These are phyloP conservation scores for Antennarius maculatus DNA, from an alignment of 2,797 vertebrate species.

Conservation along the genomic window DNA sequence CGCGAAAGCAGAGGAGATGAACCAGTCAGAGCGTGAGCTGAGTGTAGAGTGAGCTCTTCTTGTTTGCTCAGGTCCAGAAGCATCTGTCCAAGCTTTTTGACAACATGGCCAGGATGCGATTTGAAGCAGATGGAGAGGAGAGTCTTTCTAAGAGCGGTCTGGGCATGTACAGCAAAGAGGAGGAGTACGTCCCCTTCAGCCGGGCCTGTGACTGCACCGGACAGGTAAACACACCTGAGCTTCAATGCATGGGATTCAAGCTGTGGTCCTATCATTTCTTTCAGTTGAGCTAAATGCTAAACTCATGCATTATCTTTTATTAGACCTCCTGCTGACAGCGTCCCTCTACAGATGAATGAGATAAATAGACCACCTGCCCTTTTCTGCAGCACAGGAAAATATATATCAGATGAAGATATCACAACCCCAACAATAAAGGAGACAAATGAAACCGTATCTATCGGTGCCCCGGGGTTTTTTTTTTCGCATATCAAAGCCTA, in stretches of 20 bases:
- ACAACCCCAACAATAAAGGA: constrained; percentile 38
- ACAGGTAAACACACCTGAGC: constrained; percentile 80
- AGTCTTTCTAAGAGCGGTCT: constrained; percentile 81
- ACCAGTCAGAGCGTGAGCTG: constrained; percentile 20
- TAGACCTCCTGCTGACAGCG: constrained; percentile 12
- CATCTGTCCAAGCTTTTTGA: constrained; percentile 97
- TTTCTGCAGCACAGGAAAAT: constrained; percentile 26
- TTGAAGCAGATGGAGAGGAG: constrained; percentile 82
- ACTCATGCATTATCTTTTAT: constrained; percentile 27
- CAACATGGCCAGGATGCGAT: constrained; percentile 90
- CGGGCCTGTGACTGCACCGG: constrained; percentile 90
- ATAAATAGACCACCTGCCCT: constrained; percentile 13
- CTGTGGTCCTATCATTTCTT: background rate
- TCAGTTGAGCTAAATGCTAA: constrained; percentile 7
- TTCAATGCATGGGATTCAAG: constrained; percentile 11
- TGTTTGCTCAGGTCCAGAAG: constrained; percentile 86
- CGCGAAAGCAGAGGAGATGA: constrained; percentile 12
- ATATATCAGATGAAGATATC: constrained; percentile 48
- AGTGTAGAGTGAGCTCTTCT: constrained; percentile 32
- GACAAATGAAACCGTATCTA: constrained; percentile 44
- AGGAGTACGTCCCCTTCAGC: constrained; percentile 91
- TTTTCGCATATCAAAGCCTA: constrained; percentile 65
- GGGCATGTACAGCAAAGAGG: constrained; percentile 97
- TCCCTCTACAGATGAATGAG: constrained; percentile 13
- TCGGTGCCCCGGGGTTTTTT: constrained; percentile 46